A percentile compares a stretch with the other conserved stretches of the same genome.
phyloP scores from a whole-genome alignment of 2,113 vertebrate genomes.

The Callaeas wilsoni region DNA sequence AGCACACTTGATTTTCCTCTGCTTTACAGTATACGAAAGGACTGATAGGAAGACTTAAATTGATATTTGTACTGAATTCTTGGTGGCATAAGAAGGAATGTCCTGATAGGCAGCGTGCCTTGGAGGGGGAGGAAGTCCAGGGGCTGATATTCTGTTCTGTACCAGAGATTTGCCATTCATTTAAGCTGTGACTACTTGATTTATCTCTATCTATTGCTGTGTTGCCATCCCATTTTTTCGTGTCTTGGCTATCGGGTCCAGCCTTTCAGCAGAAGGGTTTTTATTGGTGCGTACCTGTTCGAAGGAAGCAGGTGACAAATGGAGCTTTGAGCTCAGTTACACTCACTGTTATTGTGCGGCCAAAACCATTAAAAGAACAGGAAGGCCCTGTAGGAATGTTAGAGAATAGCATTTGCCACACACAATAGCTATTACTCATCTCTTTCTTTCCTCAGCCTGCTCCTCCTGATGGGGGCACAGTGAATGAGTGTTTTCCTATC shows the following conservation, averaged over 20 bases:
- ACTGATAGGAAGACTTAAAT: background rate
- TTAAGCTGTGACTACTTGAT: background rate
- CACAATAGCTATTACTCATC: background rate
- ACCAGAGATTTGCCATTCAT: background rate
- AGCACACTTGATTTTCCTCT: background rate
- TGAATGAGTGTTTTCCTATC: background rate
- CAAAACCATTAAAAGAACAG: background rate
- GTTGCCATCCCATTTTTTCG: background rate
- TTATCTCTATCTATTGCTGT: background rate
- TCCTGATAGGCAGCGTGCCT: background rate
- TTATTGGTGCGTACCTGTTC: background rate
- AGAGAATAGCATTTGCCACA: background rate
- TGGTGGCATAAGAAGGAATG: background rate
- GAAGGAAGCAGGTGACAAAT: background rate
- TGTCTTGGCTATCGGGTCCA: background rate
- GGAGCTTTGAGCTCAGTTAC: background rate
- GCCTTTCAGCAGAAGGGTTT: background rate
- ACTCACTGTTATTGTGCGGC: background rate
- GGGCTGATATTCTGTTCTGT: background rate
- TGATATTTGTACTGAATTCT: background rate
- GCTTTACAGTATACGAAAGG: background rate
- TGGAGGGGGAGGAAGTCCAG: background rate
- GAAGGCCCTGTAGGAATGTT: background rate
- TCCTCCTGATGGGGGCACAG: background rate
- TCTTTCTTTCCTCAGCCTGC: background rate